Evolutionary conservation across 2,797 vertebrate genomes (phyloP), one percentile per base, ranked within the genome.

Genomic region (Spinus olivaceus): DNA sequence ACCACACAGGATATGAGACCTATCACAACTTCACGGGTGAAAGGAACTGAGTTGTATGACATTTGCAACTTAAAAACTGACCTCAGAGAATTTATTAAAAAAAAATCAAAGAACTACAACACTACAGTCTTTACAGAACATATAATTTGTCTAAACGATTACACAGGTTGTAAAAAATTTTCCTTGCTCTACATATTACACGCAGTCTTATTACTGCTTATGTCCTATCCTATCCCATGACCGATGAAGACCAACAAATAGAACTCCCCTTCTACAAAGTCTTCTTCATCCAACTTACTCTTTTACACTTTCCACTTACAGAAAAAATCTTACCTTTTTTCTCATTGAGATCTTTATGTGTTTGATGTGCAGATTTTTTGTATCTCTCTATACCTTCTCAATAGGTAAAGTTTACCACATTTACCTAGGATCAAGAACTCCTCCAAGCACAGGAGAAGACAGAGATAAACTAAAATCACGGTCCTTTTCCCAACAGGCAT

Each of bases 1-100:
- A 19, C 1, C 33, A 85, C 66, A 86, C 51, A 77, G 80, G 85
- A 86, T 94, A 95, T 64, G 70, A 91, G 85, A 91, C 81, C 91
- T 79, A 84, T 81, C 82, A 81, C 84, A 94, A 83, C 56, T 42
- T 90, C 84, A 84, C 0, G 63, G 86, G 77, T 27, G 13, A 94
- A 86, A 65, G 56, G 54, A 93, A 81, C 27, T 10, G 70, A 91
- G 72, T 6, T 66, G 72, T 51, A 54, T 49, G 65, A 49, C 41
- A 78, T 56, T 59, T 88, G 44, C 67, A 89, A 70, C 71, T 92
- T 86, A 69, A 94, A 92, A 90, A 70, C 50, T 50, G 59, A 76
- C 41, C 51, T 86, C 63, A 39, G 66, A 89, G 19, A 63, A 84
- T 60, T 91, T 64, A 76, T 64, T 95, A 74, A 23, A 25, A 42